A percentile compares a stretch with the other conserved stretches of the same genome.
Conservation (phyloP, 1,140 invertebrate genomes). For the Drosophila ogumai region DNA sequence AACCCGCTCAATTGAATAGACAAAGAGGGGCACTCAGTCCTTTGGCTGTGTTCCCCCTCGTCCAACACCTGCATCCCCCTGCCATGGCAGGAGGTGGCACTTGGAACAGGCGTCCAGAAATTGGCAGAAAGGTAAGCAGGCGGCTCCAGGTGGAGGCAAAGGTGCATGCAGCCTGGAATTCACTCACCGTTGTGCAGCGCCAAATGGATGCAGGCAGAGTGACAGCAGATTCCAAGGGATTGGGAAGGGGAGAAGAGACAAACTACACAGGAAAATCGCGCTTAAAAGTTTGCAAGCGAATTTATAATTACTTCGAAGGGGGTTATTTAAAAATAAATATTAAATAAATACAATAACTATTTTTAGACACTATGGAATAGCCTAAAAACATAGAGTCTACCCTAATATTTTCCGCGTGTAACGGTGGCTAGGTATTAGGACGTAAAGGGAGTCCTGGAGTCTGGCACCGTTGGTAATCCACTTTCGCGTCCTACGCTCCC, state of each 20-base stretch:
- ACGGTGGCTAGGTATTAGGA: neutral
- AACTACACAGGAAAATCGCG: constrained; percentile 7
- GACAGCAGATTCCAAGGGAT: constrained; percentile 15
- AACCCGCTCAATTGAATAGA: constrained; percentile 61
- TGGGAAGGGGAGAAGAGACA: neutral
- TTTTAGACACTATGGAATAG: neutral
- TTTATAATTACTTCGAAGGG: neutral
- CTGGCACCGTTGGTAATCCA: constrained; percentile 45
- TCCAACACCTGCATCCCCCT: neutral
- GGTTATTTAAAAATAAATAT: neutral
- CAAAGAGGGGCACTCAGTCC: constrained; percentile 45
- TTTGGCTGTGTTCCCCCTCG: neutral
- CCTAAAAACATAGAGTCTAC: neutral
- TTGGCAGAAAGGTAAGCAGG: constrained; percentile 17
- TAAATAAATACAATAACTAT: neutral
- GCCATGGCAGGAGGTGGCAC: constrained; percentile 34
- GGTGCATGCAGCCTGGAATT: constrained; percentile 22
- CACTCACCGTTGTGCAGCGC: constrained; percentile 16
- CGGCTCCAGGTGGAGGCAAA: neutral
- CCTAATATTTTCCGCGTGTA: neutral
- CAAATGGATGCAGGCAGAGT: constrained; percentile 27
- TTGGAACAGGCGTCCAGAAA: constrained; percentile 49
- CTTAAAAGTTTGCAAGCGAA: accelerated
- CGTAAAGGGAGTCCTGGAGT: neutral
- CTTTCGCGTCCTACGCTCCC: constrained; percentile 37